Evolutionary conservation across 1,140 invertebrate species (phyloP), one percentile per base, ranked within the genome.

Genomic region (Drosophila bocqueti): DNA sequence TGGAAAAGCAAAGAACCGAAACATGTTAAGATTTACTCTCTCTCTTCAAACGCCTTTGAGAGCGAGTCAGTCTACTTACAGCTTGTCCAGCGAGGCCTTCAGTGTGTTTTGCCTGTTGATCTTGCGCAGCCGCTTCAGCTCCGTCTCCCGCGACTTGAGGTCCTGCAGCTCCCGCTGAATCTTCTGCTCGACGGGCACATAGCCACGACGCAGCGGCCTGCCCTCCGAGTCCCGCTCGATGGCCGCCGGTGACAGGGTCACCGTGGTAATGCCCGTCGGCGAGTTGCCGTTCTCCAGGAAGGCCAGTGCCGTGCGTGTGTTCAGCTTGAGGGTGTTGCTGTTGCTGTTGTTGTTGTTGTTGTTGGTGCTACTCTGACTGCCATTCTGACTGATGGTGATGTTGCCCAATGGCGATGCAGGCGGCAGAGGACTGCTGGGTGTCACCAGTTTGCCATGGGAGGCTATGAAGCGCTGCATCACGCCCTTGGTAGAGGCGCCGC

Each of bases 401-500:
- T 93, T 83, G 9, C 91, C 54, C 50, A 76, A 26, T 3, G 72
- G 71, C 5, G 79, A 49, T 45, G 50, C 29, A 2, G 62, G 8
- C 18, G 50, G 55, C 55, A 43, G 15, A 18, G 49, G 82, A 40
- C 76, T 72, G 46, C 66, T 73, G 31, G 93, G 82, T 0, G 31
- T 36, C 52, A 92, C 92, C 64, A 96, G 81, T 79, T 95, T 96
- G 21, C 96, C 96, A 26, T 96, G 95, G 7, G 95, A 96, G 10
- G 96, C 95, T 54, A 97, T 95, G 79, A 97, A 97, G 64, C 96
- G 94, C 78, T 96, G 95, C 96, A 97, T 97, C 40, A 97, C 94
- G 2, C 96, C 96, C 83, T 95, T 96, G 50, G 95, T 95, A n/a
- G 94, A 38, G 21, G 54, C 94, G 0, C 93, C 94, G 60, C 93